Base-by-base conservation (phyloP, 2,797 vertebrate genomes). In the Eulemur albifrons region DNA sequence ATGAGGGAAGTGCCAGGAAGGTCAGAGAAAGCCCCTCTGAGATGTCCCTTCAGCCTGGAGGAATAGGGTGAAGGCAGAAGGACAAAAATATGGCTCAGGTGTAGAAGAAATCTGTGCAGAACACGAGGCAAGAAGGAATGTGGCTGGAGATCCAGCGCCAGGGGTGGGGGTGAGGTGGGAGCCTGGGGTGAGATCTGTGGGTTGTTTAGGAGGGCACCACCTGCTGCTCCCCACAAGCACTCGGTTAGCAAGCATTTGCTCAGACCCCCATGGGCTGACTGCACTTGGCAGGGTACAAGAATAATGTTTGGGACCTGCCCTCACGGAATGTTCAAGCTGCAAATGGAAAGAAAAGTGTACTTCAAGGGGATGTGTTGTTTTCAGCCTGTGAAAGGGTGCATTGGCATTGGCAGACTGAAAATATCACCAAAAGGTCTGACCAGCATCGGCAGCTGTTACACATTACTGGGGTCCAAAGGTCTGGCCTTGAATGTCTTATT, bases 391-490 rank as follows among this genome's bases (percentile, higher is more conserved):
- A 40, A 48, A 65, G 72, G 43, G 76, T 50, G 69, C 85, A 40
- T 84, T 59, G 75, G 72, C 0, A 0, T 35, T 61, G 73, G 94
- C 73, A 75, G 67, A 14, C 54, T 77, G 65, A 50, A 95, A 95
- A 92, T 61, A 76, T 17, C 73, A 40, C 77, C 35, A 7, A 32
- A 80, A 69, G 25, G 40, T 7, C 81, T 72, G 4, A 57, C 89
- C 89, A 61, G 69, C 20, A 0, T 88, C 92, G 18, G 43, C 79
- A 90, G 96, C 93, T 97, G 90, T 85, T 90, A 52, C 38, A 35
- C 70, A 90, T 96, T 86, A 80, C 92, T 7, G 63, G 54, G 92
- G 77, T 88, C 85, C 70, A 67, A 35, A 96, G 94, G 73, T 90
- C 92, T 95, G 95, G 88, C 81, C 76, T 92, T 79, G 59, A 92